Base-by-base conservation (phyloP, 2,888 invertebrate genomes). In the Sesia apiformis region DNA sequence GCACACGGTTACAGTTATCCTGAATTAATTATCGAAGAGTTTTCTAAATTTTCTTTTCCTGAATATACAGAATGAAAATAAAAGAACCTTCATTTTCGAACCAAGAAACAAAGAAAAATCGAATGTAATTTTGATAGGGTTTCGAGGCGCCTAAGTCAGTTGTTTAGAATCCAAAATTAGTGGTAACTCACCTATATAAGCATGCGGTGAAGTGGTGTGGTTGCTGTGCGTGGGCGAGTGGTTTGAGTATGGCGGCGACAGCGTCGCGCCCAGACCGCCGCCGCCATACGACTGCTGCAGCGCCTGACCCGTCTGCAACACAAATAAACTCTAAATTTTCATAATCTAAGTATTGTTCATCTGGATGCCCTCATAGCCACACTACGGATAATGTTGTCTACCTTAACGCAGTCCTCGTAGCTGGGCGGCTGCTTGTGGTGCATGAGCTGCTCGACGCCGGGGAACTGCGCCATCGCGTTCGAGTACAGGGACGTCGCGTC, bases 371-470 rank as follows among this genome's bases (percentile, higher is more conserved):
- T 23, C 7, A 1, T 23, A 23, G 23, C 23, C 23, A 23, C 23
- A 23, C 23, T 23, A 23, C 23, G 23, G 23, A 2, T 23, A 23
- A 51, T 55, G 52, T 8, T 49, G 38, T 23, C 39, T 76, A 92
- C 92, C 91, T 96, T 96, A 81, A 96, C 94, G 77, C 96, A 96
- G 81, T 97, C 97, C 78, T 96, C 96, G 87, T 96, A 96, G 73
- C 96, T 94, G 60, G 96, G 96, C 62, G 96, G 96, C 78, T 96
- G 96, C 75, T 95, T 95, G 81, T 91, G 92, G 66, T 84, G 91
- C 63, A 89, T 80, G 58, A 87, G 80, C 74, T 88, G 79, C 78
- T 90, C 79, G 82, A 91, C 85, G 80, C 90, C 90, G 60, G 92
- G 91, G 78, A 93, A 91, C 81, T 93, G 91, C 68, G 93, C 93